These are phyloP conservation scores for Hestina assimilis DNA, from an alignment of 1,140 invertebrate species.

Conservation along the genomic window DNA sequence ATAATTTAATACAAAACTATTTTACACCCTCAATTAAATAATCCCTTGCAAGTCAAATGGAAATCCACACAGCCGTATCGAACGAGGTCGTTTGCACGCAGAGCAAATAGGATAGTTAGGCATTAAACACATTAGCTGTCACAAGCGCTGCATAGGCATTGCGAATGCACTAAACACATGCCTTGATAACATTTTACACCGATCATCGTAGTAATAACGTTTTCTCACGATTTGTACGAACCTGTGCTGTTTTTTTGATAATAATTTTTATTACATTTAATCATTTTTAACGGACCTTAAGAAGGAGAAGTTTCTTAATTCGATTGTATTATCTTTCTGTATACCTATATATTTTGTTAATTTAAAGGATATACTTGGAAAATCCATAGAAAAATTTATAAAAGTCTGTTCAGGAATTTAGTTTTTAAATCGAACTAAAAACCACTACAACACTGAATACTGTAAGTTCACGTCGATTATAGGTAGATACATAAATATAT, in stretches of 20 bases:
- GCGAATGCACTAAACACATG: conserved; percentile 26
- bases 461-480: too few relatives aligned
- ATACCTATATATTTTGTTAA: too few relatives aligned
- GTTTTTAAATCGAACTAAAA: too few relatives aligned
- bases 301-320: neutral
- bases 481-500: too few relatives aligned
- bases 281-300: neutral
- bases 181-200: conserved; percentile 4
- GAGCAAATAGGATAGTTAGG: conserved; percentile 27
- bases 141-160: conserved; percentile 24
- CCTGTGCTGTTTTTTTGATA: neutral
- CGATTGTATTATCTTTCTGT: too few relatives aligned
- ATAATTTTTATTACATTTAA: neutral
- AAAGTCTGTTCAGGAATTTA: too few relatives aligned
- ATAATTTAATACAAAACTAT: neutral
- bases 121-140: conserved; percentile 37
- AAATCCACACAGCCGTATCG: conserved; percentile 29
- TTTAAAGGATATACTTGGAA: too few relatives aligned
- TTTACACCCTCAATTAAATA: neutral
- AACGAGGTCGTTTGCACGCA: conserved; percentile 19
- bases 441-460: too few relatives aligned
- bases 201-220: neutral
- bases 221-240: conserved; percentile 13
- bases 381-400: too few relatives aligned
- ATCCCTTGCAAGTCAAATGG: conserved; percentile 23